A percentile compares a stretch with the other conserved stretches of the same genome.
Conservation (phyloP, 2,113 vertebrate species). For the Irena cyanogastra region DNA sequence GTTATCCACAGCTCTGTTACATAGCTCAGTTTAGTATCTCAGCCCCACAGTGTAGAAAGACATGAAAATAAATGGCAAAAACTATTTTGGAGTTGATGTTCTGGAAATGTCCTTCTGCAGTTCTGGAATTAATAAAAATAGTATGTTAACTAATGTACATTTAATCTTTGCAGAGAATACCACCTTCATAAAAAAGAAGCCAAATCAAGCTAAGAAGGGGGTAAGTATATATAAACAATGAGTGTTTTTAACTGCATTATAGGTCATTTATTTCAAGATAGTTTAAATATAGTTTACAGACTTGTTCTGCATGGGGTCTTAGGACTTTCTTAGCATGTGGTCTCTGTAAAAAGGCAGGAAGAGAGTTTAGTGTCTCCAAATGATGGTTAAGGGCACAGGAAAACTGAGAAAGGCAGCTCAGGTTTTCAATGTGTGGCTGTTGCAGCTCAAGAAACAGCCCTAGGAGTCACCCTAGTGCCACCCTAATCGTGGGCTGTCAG, state of each 20-base stretch:
- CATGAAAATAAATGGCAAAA: neutral
- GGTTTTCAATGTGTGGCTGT: neutral
- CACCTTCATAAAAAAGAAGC: constrained; percentile 80
- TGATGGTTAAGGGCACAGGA: neutral
- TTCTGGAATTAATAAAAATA: neutral
- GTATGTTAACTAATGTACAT: neutral
- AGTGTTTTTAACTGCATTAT: neutral
- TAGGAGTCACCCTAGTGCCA: neutral
- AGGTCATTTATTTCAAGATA: neutral
- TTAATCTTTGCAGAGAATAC: constrained; percentile 67
- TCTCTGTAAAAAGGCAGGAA: neutral
- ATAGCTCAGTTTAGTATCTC: neutral
- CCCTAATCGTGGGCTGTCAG: neutral
- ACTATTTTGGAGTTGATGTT: neutral
- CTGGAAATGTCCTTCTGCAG: neutral
- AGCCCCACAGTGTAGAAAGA: neutral
- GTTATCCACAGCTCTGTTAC: neutral
- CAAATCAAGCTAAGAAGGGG: constrained; percentile 71
- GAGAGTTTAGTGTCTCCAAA: neutral
- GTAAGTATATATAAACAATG: constrained; percentile 55
- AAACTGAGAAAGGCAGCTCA: neutral
- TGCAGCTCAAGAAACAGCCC: neutral
- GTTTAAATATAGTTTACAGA: neutral
- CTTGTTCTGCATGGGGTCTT: neutral
- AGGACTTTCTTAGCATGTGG: neutral